phyloP scores from a whole-genome alignment of 2,797 vertebrate genomes.

The Propithecus perrieri region DNA sequence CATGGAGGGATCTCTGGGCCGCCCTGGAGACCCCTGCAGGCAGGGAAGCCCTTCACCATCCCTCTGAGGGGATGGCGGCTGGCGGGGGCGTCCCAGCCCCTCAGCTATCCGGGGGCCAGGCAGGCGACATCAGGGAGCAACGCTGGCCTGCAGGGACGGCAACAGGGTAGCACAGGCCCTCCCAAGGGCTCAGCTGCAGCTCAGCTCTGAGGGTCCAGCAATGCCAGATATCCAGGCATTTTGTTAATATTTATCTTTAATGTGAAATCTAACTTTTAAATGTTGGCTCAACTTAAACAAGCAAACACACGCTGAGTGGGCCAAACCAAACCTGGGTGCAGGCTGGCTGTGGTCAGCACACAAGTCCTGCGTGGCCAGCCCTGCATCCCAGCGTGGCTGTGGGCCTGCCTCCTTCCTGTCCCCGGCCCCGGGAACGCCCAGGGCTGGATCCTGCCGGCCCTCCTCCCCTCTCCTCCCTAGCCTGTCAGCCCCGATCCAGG shows the following conservation, averaged over 20 bases:
- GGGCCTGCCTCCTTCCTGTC: background rate
- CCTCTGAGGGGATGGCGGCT: fast-evolving
- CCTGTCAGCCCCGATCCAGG: fast-evolving
- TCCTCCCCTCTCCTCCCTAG: background rate
- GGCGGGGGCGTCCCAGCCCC: fast-evolving
- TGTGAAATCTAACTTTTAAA: background rate
- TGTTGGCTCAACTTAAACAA: background rate
- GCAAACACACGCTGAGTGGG: background rate
- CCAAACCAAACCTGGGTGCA: background rate
- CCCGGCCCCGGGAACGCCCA: background rate
- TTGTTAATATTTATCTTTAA: background rate
- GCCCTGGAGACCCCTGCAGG: background rate
- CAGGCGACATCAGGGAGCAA: background rate
- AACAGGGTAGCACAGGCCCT: background rate
- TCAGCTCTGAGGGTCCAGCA: background rate
- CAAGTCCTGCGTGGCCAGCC: background rate
- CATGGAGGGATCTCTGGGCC: background rate
- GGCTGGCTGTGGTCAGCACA: background rate
- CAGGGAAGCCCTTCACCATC: background rate
- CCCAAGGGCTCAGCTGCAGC: background rate
- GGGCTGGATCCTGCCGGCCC: background rate
- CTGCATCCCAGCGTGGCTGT: background rate
- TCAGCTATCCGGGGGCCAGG: background rate
- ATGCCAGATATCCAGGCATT: background rate
- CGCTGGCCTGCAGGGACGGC: background rate